Conservation (phyloP, 2,113 vertebrate genomes). For the Neoarius graeffei region DNA sequence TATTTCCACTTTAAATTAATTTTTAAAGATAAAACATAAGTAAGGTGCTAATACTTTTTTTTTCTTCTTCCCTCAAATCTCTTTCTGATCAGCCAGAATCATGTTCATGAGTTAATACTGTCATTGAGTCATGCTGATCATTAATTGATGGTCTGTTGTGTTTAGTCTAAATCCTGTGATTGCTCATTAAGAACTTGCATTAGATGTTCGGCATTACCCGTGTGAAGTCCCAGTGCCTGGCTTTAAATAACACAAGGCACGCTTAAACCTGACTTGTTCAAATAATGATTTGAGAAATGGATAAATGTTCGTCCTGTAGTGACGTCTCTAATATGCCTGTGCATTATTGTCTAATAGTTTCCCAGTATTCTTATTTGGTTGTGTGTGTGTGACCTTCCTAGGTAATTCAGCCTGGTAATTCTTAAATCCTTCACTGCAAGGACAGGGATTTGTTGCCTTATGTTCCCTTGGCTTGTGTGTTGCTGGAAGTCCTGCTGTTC, state of each 20-base stretch:
- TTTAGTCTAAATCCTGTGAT: neutral
- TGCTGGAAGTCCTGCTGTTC: neutral
- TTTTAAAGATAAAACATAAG: too few species aligned
- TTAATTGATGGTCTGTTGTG: too few species aligned
- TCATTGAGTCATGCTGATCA: neutral
- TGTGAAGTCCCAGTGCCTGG: slow-evolving; percentile 21
- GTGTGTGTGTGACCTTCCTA: slow-evolving; percentile 51
- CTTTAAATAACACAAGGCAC: slow-evolving; percentile 46
- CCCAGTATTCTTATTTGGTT: neutral
- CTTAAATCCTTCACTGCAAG: slow-evolving; percentile 67
- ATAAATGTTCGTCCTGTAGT: neutral
- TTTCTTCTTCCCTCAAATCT: neutral
- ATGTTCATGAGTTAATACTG: neutral
- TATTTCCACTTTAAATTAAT: neutral
- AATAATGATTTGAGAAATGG: neutral
- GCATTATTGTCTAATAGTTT: slow-evolving; percentile 13
- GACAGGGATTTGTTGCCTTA: slow-evolving; percentile 64
- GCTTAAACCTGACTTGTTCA: neutral
- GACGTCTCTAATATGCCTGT: neutral
- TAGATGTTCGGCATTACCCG: slow-evolving; percentile 8
- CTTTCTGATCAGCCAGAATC: neutral
- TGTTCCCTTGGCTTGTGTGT: slow-evolving; percentile 18
- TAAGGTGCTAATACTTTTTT: neutral
- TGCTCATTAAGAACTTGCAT: neutral
- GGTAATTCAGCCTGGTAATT: slow-evolving; percentile 57